A percentile compares a stretch with the other conserved stretches of the same genome.
Evolutionary conservation across 2,797 vertebrate genomes (phyloP).

Genomic region (Gallinago solitaria): DNA sequence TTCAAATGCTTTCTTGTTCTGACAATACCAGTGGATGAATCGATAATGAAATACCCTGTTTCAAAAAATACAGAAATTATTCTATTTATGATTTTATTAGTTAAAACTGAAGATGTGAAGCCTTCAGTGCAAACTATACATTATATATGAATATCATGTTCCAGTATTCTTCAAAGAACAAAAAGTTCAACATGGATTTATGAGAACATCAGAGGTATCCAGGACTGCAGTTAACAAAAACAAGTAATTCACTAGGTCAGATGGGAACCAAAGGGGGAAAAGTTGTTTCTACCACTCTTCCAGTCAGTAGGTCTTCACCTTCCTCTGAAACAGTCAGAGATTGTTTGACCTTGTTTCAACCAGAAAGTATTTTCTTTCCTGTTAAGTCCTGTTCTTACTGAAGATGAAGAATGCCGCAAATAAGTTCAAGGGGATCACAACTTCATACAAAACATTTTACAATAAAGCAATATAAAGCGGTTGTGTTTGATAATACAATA

Average conservation of each 20-base stretch:
- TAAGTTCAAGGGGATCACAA: background rate
- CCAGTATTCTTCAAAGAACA: background rate
- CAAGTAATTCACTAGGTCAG: background rate
- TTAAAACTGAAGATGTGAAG: background rate
- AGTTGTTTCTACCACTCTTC: background rate
- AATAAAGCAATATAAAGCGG: background rate
- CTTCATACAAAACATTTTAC: background rate
- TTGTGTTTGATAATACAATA: background rate
- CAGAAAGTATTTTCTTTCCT: background rate
- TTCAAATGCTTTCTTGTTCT: constrained; percentile 43
- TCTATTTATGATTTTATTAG: background rate
- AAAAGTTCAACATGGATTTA: background rate
- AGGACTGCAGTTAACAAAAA: background rate
- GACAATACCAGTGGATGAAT: constrained; percentile 41
- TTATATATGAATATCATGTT: background rate
- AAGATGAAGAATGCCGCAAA: background rate
- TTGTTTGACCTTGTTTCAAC: background rate
- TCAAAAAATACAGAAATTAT: background rate
- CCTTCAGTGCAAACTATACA: background rate
- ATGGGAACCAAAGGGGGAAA: background rate
- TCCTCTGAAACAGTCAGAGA: background rate
- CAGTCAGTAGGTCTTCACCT: background rate
- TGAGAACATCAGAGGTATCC: background rate
- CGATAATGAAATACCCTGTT: constrained; percentile 61
- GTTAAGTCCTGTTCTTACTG: background rate